These are phyloP conservation scores for Akabosia matsudoensis DNA, from an alignment of 1,140 invertebrate genomes.

Conservation along the genomic window DNA sequence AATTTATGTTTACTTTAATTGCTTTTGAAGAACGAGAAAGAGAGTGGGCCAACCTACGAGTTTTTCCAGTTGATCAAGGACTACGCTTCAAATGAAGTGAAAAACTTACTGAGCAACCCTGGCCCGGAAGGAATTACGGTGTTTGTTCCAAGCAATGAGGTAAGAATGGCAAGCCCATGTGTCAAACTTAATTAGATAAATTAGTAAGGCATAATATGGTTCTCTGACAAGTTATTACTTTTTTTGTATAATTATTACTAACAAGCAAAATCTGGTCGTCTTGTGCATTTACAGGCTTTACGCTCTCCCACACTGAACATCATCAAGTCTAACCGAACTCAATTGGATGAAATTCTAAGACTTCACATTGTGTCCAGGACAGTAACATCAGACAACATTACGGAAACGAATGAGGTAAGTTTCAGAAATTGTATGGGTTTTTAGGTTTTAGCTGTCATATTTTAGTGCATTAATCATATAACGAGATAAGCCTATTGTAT, in stretches of 20 bases:
- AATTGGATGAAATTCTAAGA: constrained; percentile 70
- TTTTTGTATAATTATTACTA: neutral
- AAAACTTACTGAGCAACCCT: constrained; percentile 8
- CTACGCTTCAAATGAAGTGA: constrained; percentile 51
- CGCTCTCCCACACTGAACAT: constrained; percentile 60
- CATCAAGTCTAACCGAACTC: constrained; percentile 62
- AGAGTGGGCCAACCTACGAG: constrained; percentile 49
- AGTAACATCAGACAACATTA: constrained; percentile 71
- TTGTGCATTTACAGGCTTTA: too few species aligned
- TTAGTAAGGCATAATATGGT: neutral
- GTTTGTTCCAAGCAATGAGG: constrained; percentile 84
- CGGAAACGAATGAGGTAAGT: constrained; percentile 65
- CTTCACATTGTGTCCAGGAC: constrained; percentile 72
- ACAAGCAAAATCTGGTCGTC: neutral
- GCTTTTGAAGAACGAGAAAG: constrained; percentile 37
- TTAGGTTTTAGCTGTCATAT: neutral
- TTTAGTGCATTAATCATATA: neutral
- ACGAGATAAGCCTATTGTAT: too few species aligned
- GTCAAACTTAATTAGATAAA: too few species aligned
- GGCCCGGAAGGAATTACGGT: constrained; percentile 61
- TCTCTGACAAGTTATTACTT: too few species aligned
- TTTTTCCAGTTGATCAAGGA: constrained; percentile 76
- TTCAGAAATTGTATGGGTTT: too few species aligned
- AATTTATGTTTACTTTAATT: too few species aligned
- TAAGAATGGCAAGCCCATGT: constrained; percentile 52